phyloP scores from a whole-genome alignment of 2,888 invertebrate genomes.

The Tridacna gigas region DNA sequence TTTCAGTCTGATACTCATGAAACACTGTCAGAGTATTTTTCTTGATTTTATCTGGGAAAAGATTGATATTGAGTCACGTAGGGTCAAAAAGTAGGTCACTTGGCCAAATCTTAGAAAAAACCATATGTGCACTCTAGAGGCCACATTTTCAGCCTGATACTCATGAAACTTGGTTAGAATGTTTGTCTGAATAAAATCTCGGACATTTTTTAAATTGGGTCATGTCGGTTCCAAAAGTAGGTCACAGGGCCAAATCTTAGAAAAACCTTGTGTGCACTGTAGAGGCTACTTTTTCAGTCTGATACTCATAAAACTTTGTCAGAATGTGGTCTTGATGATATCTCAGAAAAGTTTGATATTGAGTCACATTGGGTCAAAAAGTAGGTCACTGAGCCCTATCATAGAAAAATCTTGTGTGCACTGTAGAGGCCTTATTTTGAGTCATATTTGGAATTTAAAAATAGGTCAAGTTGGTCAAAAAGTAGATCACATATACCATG shows the following conservation, averaged over 20 bases:
- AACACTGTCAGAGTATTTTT: background rate
- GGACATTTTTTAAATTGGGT: background rate
- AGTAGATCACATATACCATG: no score
- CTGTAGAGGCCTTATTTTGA: background rate
- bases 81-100: constrained; percentile 1
- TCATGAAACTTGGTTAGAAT: background rate
- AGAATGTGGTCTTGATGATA: background rate
- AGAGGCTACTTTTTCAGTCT: background rate
- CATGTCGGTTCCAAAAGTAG: background rate
- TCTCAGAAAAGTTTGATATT: background rate
- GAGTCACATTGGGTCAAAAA: background rate
- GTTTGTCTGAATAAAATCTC: background rate
- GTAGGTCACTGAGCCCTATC: background rate
- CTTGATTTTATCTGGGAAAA: background rate
- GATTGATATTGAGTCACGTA: background rate
- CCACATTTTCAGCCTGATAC: background rate
- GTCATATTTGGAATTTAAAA: no score
- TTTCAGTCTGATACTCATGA: background rate
- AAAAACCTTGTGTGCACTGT: background rate
- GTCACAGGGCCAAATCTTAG: background rate
- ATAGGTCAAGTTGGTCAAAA: no score
- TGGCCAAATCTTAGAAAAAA: background rate
- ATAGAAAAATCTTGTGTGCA: background rate
- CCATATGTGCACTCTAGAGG: background rate
- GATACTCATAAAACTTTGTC: background rate